phyloP scores from a whole-genome alignment of 1,140 invertebrate species.

The Carposina sasakii region DNA sequence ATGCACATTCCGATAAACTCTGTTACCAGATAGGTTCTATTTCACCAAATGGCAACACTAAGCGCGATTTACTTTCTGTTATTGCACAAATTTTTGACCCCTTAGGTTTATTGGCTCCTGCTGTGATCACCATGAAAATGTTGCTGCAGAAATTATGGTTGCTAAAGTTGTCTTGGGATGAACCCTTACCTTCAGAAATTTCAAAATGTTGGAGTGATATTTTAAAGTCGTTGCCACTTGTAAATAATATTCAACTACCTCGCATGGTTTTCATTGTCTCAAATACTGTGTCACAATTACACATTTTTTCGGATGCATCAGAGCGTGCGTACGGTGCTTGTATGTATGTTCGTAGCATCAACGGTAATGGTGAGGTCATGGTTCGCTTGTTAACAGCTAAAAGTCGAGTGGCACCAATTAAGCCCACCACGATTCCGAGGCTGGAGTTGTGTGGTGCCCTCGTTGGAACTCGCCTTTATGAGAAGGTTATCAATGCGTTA shows the following conservation, averaged over 20 bases:
- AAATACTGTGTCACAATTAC: not conserved
- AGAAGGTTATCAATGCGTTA: slow-evolving; percentile 20
- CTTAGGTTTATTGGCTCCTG: not conserved
- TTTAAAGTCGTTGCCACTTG: not conserved
- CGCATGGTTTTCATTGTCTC: not conserved
- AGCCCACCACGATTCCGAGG: slow-evolving; percentile 50
- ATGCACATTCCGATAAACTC: no score
- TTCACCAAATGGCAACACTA: not conserved
- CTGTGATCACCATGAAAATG: not conserved
- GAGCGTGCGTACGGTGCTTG: not conserved
- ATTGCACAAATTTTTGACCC: not conserved
- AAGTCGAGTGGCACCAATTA: slow-evolving; percentile 59
- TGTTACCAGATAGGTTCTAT: not conserved
- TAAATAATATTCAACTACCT: not conserved
- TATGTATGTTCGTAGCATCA: not conserved
- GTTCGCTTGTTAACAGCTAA: slow-evolving; percentile 28
- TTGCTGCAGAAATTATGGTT: not conserved
- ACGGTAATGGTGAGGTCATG: not conserved
- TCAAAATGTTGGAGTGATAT: not conserved
- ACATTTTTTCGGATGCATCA: not conserved
- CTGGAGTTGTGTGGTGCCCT: slow-evolving; percentile 63
- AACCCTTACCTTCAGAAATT: not conserved
- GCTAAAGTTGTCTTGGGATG: not conserved
- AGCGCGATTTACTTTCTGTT: not conserved
- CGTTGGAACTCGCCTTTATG: slow-evolving; percentile 34